Conservation (phyloP, 92 coral and sea anemone genomes). For the Anthopleura xanthogrammica region DNA sequence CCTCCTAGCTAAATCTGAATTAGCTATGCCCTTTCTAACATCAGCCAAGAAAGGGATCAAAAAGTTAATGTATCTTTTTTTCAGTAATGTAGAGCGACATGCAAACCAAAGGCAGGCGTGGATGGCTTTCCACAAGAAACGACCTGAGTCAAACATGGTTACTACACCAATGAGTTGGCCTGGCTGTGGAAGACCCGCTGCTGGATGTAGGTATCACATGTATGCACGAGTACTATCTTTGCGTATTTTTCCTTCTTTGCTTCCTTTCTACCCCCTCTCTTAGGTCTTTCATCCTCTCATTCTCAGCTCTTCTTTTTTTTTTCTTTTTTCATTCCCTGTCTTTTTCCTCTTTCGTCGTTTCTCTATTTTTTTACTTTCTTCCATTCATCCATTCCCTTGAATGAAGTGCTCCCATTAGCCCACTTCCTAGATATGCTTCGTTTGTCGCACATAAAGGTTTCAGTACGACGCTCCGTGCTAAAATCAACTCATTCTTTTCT, state of each 20-base stretch:
- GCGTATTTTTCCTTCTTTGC: neutral
- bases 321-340: neutral
- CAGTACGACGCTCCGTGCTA: no score
- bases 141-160: constrained; percentile 30
- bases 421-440: no score
- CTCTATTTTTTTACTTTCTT: neutral
- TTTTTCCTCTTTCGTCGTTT: neutral
- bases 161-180: constrained; percentile 78
- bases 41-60: no score
- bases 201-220: constrained; percentile 65
- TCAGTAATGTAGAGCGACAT: constrained; percentile 17
- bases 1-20: no score
- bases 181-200: constrained; percentile 57
- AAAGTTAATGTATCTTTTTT: neutral
- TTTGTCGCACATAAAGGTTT: no score
- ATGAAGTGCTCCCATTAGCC: no score
- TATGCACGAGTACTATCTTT: neutral
- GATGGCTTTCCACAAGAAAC: constrained; percentile 84
- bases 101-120: constrained; percentile 47
- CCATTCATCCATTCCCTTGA: neutral
- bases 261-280: neutral
- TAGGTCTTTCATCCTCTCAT: no score
- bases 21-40: no score
- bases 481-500: no score
- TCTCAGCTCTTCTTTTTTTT: no score